phyloP scores from a whole-genome alignment of 2,113 vertebrate genomes.

The Tylochromis polylepis region DNA sequence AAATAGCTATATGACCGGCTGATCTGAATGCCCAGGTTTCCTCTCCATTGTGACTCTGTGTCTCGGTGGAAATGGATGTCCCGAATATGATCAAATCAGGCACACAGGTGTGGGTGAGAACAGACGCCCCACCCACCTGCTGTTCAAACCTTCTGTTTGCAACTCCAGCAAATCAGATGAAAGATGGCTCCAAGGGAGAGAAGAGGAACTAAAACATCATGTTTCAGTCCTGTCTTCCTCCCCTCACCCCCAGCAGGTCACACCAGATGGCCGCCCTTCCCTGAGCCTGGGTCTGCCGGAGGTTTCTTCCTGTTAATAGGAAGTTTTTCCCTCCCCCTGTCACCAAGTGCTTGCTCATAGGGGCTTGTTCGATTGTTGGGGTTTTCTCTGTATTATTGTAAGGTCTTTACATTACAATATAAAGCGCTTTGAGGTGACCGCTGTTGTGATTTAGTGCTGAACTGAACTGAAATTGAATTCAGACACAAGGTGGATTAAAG shows the following conservation, averaged over 20 bases:
- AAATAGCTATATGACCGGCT: not conserved
- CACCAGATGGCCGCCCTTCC: not conserved
- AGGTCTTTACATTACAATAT: not conserved
- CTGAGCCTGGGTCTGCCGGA: too few species aligned
- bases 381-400: not conserved
- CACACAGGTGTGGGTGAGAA: not conserved
- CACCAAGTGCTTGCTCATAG: not conserved
- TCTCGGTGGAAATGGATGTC: not conserved
- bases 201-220: not conserved
- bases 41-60: not conserved
- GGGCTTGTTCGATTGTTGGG: not conserved
- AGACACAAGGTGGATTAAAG: not conserved
- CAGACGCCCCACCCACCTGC: not conserved
- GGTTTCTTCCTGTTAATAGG: not conserved
- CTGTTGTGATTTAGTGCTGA: not conserved
- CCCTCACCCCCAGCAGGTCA: not conserved
- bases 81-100: rapidly evolving
- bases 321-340: not conserved
- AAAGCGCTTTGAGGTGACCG: not conserved
- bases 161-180: not conserved
- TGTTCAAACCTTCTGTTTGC: not conserved
- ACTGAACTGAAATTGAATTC: not conserved
- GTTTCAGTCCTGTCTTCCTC: not conserved
- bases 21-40: not conserved
- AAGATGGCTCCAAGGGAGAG: not conserved